Evolutionary conservation across 2,888 invertebrate genomes (phyloP).

Genomic region (Dicycla oo): DNA sequence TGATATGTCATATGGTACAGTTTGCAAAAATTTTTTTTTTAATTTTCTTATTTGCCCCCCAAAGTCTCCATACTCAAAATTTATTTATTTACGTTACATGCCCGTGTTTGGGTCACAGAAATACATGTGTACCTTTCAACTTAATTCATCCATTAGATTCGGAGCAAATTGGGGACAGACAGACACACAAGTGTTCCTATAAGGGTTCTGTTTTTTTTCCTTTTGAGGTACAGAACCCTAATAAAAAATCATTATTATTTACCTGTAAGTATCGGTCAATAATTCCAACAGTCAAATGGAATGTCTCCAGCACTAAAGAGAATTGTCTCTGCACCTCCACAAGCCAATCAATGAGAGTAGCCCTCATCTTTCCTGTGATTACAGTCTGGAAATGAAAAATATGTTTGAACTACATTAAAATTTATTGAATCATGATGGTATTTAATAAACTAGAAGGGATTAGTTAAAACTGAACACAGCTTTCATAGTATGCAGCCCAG

Average conservation of each 20-base stretch:
- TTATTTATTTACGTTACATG: no score
- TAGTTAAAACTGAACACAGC: background rate
- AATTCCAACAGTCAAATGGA: constrained; percentile 96
- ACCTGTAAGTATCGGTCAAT: constrained; percentile 97
- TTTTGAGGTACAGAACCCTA: no score
- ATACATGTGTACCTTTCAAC: no score
- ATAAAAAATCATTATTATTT: constrained; percentile 8
- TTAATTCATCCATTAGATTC: no score
- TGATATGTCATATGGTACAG: no score
- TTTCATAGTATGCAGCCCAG: background rate
- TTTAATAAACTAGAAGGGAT: background rate
- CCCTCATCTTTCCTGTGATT: constrained; percentile 96
- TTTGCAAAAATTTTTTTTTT: no score
- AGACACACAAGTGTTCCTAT: no score
- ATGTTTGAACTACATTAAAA: background rate
- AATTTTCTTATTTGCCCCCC: no score
- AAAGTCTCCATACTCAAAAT: no score
- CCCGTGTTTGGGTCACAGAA: no score
- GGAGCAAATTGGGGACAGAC: no score
- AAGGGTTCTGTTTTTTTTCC: no score
- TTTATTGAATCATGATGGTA: background rate
- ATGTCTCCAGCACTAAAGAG: constrained; percentile 95
- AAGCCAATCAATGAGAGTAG: constrained; percentile 98
- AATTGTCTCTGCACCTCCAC: constrained; percentile 97
- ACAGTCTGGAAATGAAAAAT: constrained; percentile 78